These are phyloP conservation scores for Eupithecia exiguata DNA, from an alignment of 2,888 invertebrate species.

Conservation along the genomic window DNA sequence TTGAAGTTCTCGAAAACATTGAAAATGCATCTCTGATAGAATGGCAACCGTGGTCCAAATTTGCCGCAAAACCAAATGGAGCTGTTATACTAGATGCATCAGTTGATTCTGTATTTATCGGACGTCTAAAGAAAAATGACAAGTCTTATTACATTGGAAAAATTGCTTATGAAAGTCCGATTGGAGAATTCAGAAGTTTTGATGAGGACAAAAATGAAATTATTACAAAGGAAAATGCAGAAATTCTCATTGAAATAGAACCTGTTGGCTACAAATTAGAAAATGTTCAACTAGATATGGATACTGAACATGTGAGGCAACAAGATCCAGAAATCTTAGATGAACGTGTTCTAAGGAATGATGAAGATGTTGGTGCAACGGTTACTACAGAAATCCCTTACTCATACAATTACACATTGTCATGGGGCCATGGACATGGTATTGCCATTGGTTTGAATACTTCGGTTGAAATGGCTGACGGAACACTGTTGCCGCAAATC, in stretches of 20 bases:
- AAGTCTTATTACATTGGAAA: slow-evolving; percentile 87
- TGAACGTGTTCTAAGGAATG: slow-evolving; percentile 80
- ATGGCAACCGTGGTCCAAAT: slow-evolving; percentile 91
- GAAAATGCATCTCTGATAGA: slow-evolving; percentile 89
- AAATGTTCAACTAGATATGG: slow-evolving; percentile 84
- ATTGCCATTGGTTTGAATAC: slow-evolving; percentile 88
- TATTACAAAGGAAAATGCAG: slow-evolving; percentile 84
- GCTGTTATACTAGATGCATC: slow-evolving; percentile 85
- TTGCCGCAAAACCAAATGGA: slow-evolving; percentile 86
- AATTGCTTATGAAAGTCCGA: slow-evolving; percentile 85
- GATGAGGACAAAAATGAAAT: slow-evolving; percentile 85
- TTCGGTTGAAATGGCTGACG: slow-evolving; percentile 84
- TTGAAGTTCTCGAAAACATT: slow-evolving; percentile 90
- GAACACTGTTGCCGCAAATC: slow-evolving; percentile 83
- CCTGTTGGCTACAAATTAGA: slow-evolving; percentile 90
- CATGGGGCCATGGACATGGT: slow-evolving; percentile 91
- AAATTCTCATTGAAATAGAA: slow-evolving; percentile 91
- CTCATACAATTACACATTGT: slow-evolving; percentile 87
- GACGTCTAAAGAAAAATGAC: slow-evolving; percentile 67
- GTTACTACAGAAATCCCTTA: slow-evolving; percentile 90
- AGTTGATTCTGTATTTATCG: slow-evolving; percentile 70
- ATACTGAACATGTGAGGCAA: slow-evolving; percentile 79
- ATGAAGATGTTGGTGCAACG: slow-evolving; percentile 82
- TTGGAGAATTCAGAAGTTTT: slow-evolving; percentile 88
- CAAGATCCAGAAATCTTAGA: slow-evolving; percentile 81